Percentiles rank a stretch among this genome's conserved stretches.
Conservation (phyloP, 2,797 vertebrate species). For the Poliocrania exsul region DNA sequence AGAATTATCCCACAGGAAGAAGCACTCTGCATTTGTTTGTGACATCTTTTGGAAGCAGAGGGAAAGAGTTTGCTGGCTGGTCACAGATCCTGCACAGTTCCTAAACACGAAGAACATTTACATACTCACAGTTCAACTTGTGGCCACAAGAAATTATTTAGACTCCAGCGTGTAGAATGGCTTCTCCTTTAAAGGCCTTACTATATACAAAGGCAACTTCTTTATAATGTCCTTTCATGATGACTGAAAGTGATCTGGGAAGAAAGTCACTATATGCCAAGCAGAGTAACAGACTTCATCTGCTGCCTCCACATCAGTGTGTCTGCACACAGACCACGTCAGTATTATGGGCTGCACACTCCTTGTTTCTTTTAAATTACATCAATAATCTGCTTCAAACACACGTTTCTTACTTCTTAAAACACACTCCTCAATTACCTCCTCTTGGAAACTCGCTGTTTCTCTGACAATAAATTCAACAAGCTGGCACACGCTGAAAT, state of each 20-base stretch:
- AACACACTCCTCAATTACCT: accelerated
- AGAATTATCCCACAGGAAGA: background rate
- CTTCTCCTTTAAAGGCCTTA: background rate
- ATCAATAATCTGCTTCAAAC: background rate
- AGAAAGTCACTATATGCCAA: background rate
- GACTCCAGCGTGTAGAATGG: background rate
- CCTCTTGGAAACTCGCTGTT: background rate
- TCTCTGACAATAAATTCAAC: background rate
- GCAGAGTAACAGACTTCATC: background rate
- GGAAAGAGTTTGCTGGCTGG: background rate
- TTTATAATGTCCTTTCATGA: background rate
- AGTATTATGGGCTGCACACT: background rate
- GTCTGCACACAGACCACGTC: background rate
- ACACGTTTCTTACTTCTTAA: background rate
- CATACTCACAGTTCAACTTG: background rate
- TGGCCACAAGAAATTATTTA: background rate
- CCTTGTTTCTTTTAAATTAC: background rate
- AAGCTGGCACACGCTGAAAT: background rate
- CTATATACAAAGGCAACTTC: background rate
- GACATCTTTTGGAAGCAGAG: background rate
- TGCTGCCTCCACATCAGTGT: background rate
- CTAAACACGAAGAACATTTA: background rate
- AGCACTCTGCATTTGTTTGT: background rate
- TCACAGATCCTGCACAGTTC: background rate
- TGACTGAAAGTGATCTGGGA: background rate